Evolutionary conservation across 2,113 vertebrate species (phyloP), one percentile per base, ranked within the genome.

Genomic region (western clawed frog (Xenopus tropicalis)): DNA sequence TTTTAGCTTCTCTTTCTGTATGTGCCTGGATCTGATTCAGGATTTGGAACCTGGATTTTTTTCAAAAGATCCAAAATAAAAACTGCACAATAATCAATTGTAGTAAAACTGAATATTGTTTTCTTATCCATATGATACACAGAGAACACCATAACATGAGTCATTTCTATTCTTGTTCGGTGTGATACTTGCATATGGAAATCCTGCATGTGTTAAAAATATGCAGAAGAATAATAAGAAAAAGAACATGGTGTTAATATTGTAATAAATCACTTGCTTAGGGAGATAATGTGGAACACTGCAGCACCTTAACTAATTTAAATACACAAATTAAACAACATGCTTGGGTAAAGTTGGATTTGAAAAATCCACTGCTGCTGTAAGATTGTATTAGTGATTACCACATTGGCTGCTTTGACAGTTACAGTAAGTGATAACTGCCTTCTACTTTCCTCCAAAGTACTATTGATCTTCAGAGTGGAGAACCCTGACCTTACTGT

Each of bases 391-490:
- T 21, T 46, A 70, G 54, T 42, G n/a, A 37, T 20, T 62, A 29
- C 43, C 21, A 12, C 42, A 61, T 23, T 13, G 42, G 21, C 2
- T 25, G 6, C 19, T 61, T 24, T 61, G 14, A 64, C 12, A 59
- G 56, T 8, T 61, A 8, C 52, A 58, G 61, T 61, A 37, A 29
- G 37, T 51, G 48, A n/a, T 64, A 59, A 68, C 43, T 61, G 21
- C 63, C 20, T 24, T 16, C 29, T 66, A 23, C 25, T 80, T 74
- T 70, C 37, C 74, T 74, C 68, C 65, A 70, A 25, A 61, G 1
- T 7, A 7, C 66, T 69, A 81, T 82, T 17, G 79, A 69, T 78
- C 44, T 80, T 78, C 71, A 54, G 76, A 79, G 69, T 81, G 74
- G 73, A 51, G 43, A 78, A 77, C 22, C 61, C 66, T 61, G 44